Evolutionary conservation across 2,888 invertebrate genomes (phyloP), one percentile per base, ranked within the genome.

Genomic region (Leucania comma): DNA sequence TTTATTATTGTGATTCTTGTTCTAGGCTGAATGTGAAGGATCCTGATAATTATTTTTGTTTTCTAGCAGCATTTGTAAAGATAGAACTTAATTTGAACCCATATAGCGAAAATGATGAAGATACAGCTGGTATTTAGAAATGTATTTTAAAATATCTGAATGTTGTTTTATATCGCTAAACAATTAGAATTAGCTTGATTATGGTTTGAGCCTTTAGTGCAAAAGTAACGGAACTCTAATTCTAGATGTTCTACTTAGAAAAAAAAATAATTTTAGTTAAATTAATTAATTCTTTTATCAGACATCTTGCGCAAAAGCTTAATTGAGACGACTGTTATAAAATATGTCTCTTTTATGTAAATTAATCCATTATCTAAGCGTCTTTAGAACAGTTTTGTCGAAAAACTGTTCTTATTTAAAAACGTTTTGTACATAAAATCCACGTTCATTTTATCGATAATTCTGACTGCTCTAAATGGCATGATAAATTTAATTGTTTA

Each of bases 281-380:
- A 42, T 59, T 2, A 22, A n/a, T n/a, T n/a, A n/a, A n/a, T n/a
- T 58, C 72, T 63, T 72, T 54, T 72, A 46, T 38, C 2, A 12
- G 17, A 26, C 6, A 64, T 24, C 20, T 38, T 26, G 17, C 38
- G 12, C n/a, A 54, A 59, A 32, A 12, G 14, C 46, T 50, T 46
- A 61, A 72, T 72, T 66, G 35, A 62, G 53, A 42, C 26, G 38
- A 62, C 24, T 72, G 62, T 48, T 72, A 57, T 51, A 72, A 64
- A 60, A 64, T 56, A 5, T 76, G 9, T 54, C 2, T 58, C 12
- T 59, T 51, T 26, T 38, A 58, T 26, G 14, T 26, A 65, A 29
- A 75, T 61, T 26, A 46, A 51, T 67, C 20, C 14, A 59, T 38
- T 66, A 61, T 32, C 42, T 58, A 35, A 78, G 5, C 20, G 10